phyloP scores from a whole-genome alignment of 35 echinoderm and acorn worm genomes.

The Holothuria glaberrima region DNA sequence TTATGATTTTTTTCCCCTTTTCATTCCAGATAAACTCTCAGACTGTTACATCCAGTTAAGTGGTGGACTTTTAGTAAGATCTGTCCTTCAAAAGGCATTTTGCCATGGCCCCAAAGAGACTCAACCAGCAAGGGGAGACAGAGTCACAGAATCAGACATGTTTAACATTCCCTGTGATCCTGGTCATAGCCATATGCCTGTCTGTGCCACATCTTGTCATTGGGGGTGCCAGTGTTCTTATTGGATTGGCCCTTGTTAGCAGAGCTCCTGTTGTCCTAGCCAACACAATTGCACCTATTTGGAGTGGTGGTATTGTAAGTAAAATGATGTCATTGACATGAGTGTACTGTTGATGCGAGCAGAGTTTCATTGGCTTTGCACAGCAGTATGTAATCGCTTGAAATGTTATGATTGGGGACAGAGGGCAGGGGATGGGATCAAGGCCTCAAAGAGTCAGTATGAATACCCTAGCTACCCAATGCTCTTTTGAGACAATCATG shows the following conservation, averaged over 20 bases:
- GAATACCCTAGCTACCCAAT: too few species aligned
- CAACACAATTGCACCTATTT: conserved; percentile 48
- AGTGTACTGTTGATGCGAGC: too few species aligned
- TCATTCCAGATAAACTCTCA: neutral
- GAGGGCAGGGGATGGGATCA: too few species aligned
- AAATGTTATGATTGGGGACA: too few species aligned
- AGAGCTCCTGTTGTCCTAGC: conserved; percentile 21
- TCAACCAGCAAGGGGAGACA: neutral
- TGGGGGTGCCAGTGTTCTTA: conserved; percentile 19
- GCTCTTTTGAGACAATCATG: too few species aligned
- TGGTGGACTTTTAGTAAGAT: too few species aligned
- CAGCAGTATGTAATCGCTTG: too few species aligned
- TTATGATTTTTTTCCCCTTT: too few species aligned
- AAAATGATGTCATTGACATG: neutral
- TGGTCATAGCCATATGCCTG: conserved; percentile 13
- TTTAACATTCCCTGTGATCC: conserved; percentile 30
- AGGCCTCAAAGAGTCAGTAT: too few species aligned
- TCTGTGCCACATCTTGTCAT: conserved; percentile 37
- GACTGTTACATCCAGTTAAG: too few species aligned
- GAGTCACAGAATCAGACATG: neutral
- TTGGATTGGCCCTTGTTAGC: conserved; percentile 18
- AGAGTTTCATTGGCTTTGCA: too few species aligned
- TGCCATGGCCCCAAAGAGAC: neutral
- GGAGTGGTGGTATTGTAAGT: conserved; percentile 49
- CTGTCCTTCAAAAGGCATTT: too few species aligned